Evolutionary conservation across 2,888 invertebrate genomes (phyloP).

Genomic region (Syritta pipiens): DNA sequence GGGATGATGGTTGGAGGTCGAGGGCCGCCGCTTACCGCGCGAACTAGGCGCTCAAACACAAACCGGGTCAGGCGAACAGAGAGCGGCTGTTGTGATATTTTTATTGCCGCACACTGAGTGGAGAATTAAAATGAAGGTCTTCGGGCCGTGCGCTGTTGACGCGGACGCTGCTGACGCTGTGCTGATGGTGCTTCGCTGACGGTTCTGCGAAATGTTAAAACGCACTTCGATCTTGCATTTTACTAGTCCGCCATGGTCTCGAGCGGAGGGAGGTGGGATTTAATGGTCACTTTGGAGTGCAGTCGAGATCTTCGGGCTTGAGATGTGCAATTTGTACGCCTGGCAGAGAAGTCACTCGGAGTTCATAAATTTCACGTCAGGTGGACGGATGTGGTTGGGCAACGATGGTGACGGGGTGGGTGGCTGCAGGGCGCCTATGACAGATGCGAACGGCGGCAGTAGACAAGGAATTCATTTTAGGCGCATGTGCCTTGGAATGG

Average conservation of each 20-base stretch:
- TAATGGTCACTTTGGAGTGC: constrained; percentile 39
- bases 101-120: constrained; percentile 39
- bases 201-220: no score
- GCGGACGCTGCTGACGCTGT: no score
- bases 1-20: background rate
- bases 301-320: constrained; percentile 1
- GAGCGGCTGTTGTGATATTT: constrained; percentile 24
- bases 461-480: no score
- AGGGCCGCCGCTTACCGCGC: no score
- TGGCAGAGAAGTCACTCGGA: constrained; percentile 30
- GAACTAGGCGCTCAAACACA: constrained; percentile 25
- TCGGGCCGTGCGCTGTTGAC: constrained; percentile 9
- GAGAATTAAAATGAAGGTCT: constrained; percentile 60
- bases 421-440: no score
- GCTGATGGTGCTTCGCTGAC: no score
- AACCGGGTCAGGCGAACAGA: constrained; percentile 58
- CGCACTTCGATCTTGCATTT: constrained; percentile 46
- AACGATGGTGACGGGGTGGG: no score
- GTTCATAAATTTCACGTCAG: constrained; percentile 29
- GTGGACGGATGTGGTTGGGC: constrained; percentile 19
- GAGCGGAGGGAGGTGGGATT: constrained; percentile 31
- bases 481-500: no score
- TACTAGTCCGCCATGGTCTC: constrained; percentile 15
- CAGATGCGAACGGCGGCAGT: no score
- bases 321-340: constrained; percentile 41